Evolutionary conservation across 2,888 invertebrate genomes (phyloP).

Genomic region (Eilema sororculum): DNA sequence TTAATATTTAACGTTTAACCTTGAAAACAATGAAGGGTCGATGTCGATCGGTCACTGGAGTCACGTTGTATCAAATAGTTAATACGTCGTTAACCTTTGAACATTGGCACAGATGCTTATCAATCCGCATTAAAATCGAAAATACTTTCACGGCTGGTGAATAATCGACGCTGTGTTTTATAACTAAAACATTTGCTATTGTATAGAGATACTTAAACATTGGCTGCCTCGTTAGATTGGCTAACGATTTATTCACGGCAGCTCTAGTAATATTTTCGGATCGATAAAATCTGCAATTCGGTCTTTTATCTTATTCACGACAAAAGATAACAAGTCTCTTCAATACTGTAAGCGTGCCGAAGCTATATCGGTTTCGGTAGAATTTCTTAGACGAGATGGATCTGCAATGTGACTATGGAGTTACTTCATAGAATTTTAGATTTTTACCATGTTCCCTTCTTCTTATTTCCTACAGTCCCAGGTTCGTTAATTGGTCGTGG

Average conservation of each 20-base stretch:
- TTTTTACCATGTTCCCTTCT: too few relatives aligned
- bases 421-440: too few relatives aligned
- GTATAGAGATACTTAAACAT: slow-evolving; percentile 12
- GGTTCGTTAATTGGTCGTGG: too few relatives aligned
- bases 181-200: slow-evolving; percentile 24
- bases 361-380: too few relatives aligned
- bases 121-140: slow-evolving; percentile 53
- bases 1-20: slow-evolving; percentile 59
- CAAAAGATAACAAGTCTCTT: too few relatives aligned
- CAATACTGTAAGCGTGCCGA: too few relatives aligned
- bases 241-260: background rate
- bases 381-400: too few relatives aligned
- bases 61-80: slow-evolving; percentile 63
- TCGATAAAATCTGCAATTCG: background rate
- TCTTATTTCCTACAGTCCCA: too few relatives aligned
- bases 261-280: background rate
- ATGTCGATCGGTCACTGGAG: slow-evolving; percentile 51
- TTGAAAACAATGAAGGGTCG: slow-evolving; percentile 58
- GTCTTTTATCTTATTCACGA: background rate
- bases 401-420: too few relatives aligned
- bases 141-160: slow-evolving; percentile 42
- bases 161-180: slow-evolving; percentile 27
- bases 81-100: slow-evolving; percentile 68
- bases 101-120: slow-evolving; percentile 54
- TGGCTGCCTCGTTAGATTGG: slow-evolving; percentile 7